Conservation (phyloP, 2,113 vertebrate genomes). For the Hydrolagus affinis region DNA sequence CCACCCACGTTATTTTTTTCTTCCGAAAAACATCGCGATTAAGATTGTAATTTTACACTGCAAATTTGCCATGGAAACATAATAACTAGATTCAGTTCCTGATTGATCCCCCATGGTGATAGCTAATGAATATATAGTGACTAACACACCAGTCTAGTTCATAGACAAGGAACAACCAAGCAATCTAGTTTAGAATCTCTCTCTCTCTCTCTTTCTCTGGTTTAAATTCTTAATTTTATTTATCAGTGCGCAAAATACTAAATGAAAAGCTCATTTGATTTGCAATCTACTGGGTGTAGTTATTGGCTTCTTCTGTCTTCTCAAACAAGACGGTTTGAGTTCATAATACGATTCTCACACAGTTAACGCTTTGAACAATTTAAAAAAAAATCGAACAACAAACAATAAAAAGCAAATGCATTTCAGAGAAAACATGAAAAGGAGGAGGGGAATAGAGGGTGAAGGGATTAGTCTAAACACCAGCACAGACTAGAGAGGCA, state of each 20-base stretch:
- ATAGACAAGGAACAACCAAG: not conserved
- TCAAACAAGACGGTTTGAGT: no score
- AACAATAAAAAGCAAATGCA: not conserved
- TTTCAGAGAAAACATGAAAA: not conserved
- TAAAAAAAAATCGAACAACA: not conserved
- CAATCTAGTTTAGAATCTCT: not conserved
- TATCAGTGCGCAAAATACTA: no score
- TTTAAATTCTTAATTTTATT: not conserved
- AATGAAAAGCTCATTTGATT: no score
- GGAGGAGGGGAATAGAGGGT: not conserved
- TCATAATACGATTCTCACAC: no score
- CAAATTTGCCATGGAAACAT: not conserved
- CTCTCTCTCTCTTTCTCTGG: not conserved
- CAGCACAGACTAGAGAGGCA: not conserved
- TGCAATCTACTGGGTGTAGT: no score
- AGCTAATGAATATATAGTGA: not conserved
- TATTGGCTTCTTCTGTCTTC: no score
- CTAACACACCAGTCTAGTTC: not conserved
- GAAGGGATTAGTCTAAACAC: not conserved
- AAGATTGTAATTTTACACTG: not conserved
- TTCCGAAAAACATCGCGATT: not conserved
- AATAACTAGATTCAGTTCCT: not conserved
- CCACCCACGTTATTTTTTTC: not conserved
- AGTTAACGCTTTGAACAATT: no score
- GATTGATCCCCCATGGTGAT: not conserved